Base-by-base conservation (phyloP, 2,888 invertebrate genomes). In the Agonum fuliginosum region DNA sequence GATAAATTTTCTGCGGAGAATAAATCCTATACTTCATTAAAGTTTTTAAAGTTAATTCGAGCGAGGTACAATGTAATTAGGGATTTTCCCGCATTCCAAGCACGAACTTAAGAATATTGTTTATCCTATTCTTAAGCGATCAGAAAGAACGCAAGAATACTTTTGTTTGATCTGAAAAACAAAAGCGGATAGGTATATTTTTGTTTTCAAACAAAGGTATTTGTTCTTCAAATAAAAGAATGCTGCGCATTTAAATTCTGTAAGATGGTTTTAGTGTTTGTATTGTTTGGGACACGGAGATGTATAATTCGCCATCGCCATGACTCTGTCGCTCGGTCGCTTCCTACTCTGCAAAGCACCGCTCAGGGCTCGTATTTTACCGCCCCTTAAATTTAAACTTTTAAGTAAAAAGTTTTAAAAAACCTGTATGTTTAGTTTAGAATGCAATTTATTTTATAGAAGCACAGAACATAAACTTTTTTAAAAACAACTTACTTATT, bases 151-250 rank as follows among this genome's bases (percentile, higher is more conserved):
- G 37, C 12, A 37, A 37, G 37, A 37, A 37, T 37, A 51, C 51
- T 51, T 51, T 51, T 51, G 51, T 51, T 51, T 51, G 51, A 48
- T 48, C 48, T 20, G 5, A 10, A 51, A 51, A 51, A 51, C 51
- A 51, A 51, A 51, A 22, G 51, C 10, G 51, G 12, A 37, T 37
- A 37, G 8, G 51, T 51, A 51, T 51, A n/a, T 51, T 22, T 6
- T 20, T 51, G n/a, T 51, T 51, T 20, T 22, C 51, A 48, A 48
- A 48, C 51, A 51, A 51, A 51, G 24, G n/a, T 51, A 22, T 51
- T 22, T 51, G 24, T 6, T 22, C 22, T 22, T 51, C 20, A 48
- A 8, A 48, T 48, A 37, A 37, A 48, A 48, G 5, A 48, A 48
- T 48, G 48, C 48, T 48, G 48, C 14, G 17, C 48, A 48, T 48